Evolutionary conservation across 2,888 invertebrate genomes (phyloP), one percentile per base, ranked within the genome.

Genomic region (Drosophila crucigera): DNA sequence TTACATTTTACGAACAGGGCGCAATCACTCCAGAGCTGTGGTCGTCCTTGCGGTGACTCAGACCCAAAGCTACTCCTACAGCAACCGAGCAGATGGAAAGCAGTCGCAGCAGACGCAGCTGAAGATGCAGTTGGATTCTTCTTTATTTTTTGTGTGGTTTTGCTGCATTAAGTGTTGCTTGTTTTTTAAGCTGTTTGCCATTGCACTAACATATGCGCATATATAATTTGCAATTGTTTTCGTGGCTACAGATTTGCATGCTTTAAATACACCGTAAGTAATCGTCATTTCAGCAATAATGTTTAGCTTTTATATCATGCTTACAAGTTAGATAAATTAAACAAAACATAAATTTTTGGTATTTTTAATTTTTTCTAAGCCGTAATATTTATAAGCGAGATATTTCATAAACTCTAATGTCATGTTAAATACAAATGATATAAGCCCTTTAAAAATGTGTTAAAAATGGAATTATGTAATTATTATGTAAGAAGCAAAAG

Each of bases 221-320:
- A 83, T 83, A 69, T 83, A 90, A 90, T 78, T 82, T 73, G 73
- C 73, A 88, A 82, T 88, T 90, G 81, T 85, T 84, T 88, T 78
- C 66, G 72, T 73, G 71, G 76, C 28, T 67, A 60, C 52, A 74
- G 87, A 84, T 89, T 89, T 86, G 77, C 78, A 81, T 69, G 52
- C 58, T 47, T 59, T 22, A 56, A 61, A 31, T 69, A 16, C 75
- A 86, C 72, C 22, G 68, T 2, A 7, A 52, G 14, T 33, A 74
- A 59, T 19, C 19, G 3, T 19, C 16, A 25, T 47, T 22, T 25
- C 16, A 9, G 14, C 2, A 47, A 47, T 4, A 14, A 7, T 7
- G 22, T 1, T 22, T 47, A 22, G 22, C 2, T 16, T 11, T 22
- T 11, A 22, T 41, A 11, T 22, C 4, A n/a, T 0, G 41, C 41